Evolutionary conservation across 2,113 vertebrate genomes (phyloP).

Genomic region (Neofelis nebulosa): DNA sequence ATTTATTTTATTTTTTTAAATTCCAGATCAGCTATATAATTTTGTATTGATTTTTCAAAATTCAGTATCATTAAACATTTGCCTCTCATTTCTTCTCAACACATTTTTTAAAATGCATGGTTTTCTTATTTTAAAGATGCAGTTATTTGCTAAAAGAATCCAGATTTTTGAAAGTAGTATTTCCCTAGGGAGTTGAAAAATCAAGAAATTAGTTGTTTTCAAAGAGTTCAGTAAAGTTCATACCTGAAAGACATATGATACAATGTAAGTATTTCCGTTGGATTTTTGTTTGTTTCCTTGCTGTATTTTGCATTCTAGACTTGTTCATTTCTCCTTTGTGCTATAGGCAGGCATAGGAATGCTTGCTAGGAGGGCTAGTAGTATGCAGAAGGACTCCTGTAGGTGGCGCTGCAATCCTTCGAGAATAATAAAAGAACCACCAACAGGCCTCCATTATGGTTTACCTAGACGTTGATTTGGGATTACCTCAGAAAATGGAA

Average conservation of each 20-base stretch:
- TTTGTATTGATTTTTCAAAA: conserved; percentile 20
- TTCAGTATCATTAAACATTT: not conserved
- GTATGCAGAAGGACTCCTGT: conserved; percentile 78
- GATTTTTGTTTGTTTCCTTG: not conserved
- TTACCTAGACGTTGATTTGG: conserved; percentile 46
- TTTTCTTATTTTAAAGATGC: conserved; percentile 14
- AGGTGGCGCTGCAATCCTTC: conserved; percentile 87
- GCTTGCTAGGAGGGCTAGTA: not conserved
- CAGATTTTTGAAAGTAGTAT: not conserved
- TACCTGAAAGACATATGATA: not conserved
- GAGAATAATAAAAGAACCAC: conserved; percentile 61
- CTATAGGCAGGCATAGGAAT: not conserved
- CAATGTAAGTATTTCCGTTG: not conserved
- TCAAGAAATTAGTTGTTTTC: conserved; percentile 10
- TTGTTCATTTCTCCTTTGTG: not conserved
- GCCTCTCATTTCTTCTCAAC: not conserved
- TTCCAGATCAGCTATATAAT: not conserved
- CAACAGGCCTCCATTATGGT: conserved; percentile 65
- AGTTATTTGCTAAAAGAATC: not conserved
- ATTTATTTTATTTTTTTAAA: not conserved
- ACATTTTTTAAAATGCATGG: not conserved
- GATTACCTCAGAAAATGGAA: conserved; percentile 48
- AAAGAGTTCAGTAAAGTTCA: not conserved
- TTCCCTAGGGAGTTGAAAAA: conserved; percentile 3
- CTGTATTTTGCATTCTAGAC: not conserved